Percentiles rank a stretch among this genome's conserved stretches.
Conservation (phyloP, 2,888 invertebrate species). For the Balanococcus diminutus region DNA sequence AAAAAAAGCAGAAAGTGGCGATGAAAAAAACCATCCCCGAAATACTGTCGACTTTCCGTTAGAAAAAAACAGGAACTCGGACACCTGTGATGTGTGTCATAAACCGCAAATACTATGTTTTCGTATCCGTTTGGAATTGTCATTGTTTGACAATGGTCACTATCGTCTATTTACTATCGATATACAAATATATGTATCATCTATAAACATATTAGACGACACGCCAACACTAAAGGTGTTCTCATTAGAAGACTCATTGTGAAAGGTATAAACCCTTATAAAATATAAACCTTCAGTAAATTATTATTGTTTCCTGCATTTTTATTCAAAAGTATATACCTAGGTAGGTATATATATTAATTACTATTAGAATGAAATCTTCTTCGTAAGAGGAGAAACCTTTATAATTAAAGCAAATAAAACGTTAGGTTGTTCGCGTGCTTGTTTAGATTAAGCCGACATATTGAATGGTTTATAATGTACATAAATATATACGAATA, state of each 20-base stretch:
- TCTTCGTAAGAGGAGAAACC: not conserved
- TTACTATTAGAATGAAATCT: conserved; percentile 3
- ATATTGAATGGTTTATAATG: not conserved
- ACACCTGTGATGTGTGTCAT: not conserved
- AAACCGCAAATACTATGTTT: conserved; percentile 7
- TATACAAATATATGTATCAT: not conserved
- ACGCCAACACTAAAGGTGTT: conserved; percentile 18
- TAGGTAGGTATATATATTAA: not conserved
- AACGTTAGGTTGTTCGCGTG: not conserved
- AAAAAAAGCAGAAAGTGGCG: not conserved
- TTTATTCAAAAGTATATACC: no score
- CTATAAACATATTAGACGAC: not conserved
- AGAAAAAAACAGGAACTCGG: not conserved
- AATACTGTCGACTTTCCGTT: not conserved
- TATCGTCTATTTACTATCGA: not conserved
- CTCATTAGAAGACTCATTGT: not conserved
- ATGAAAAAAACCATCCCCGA: conserved; percentile 2
- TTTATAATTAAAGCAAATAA: conserved; percentile 21
- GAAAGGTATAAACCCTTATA: not conserved
- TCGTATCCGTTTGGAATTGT: conserved; percentile 18
- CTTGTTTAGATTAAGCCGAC: not conserved
- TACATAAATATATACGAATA: not conserved
- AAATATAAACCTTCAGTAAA: not conserved
- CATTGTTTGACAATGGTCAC: not conserved
- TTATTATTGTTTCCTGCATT: conserved; percentile 1